Percentiles rank a stretch among this genome's conserved stretches.
phyloP scores from a whole-genome alignment of 2,888 invertebrate species.

The Erynnis tages region DNA sequence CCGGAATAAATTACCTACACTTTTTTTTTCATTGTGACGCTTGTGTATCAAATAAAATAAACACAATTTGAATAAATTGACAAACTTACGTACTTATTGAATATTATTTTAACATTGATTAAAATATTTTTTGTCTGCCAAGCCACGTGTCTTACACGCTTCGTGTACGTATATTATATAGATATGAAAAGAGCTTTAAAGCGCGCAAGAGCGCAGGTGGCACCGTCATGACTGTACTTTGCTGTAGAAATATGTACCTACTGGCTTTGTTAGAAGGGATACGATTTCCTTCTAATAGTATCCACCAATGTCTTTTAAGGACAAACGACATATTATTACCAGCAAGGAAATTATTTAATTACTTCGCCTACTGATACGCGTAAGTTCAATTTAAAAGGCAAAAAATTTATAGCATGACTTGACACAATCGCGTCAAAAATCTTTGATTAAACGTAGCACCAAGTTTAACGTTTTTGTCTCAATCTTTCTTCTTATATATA shows the following conservation, averaged over 20 bases:
- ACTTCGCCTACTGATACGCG: slow-evolving; percentile 1
- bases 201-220: slow-evolving; percentile 32
- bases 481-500: too few species aligned
- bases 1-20: slow-evolving; percentile 50
- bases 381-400: slow-evolving; percentile 18
- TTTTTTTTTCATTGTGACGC: slow-evolving; percentile 43
- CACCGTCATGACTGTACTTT: slow-evolving; percentile 37
- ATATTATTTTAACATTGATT: too few species aligned
- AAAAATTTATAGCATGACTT: slow-evolving; percentile 5
- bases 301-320: slow-evolving; percentile 37
- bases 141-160: too few species aligned
- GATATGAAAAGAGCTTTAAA: too few species aligned
- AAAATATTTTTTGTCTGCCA: too few species aligned
- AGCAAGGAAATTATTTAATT: slow-evolving; percentile 6
- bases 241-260: too few species aligned
- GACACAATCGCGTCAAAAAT: not conserved
- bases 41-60: not conserved
- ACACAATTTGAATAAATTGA: too few species aligned
- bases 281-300: slow-evolving; percentile 21
- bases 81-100: too few species aligned
- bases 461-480: too few species aligned
- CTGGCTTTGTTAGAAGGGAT: slow-evolving; percentile 41
- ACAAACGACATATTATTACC: slow-evolving; percentile 29
- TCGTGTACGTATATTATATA: too few species aligned
- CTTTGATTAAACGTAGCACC: too few species aligned